These are phyloP conservation scores for Xestobium rufovillosum DNA, from an alignment of 2,888 invertebrate genomes.

Conservation along the genomic window DNA sequence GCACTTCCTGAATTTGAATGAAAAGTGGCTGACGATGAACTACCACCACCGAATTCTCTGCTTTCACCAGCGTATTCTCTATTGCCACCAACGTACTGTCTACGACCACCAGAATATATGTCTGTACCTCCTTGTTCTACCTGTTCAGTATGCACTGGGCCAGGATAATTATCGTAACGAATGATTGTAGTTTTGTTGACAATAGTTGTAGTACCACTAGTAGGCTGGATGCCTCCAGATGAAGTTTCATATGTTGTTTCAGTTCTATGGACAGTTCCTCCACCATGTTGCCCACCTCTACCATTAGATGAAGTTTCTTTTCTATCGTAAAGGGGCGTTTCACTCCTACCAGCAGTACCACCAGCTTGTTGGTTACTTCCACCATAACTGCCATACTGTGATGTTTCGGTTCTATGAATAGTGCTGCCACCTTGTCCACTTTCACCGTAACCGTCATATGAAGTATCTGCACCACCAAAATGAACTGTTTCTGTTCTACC, in stretches of 20 bases:
- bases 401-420: background rate
- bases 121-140: background rate
- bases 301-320: background rate
- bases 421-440: background rate
- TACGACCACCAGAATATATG: conserved; percentile 1
- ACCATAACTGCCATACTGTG: background rate
- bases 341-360: conserved; percentile 6
- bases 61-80: background rate
- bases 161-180: too few species aligned
- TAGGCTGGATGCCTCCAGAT: too few species aligned
- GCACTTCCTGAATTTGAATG: too few species aligned
- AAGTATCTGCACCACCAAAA: background rate
- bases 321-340: background rate
- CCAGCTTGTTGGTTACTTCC: conserved; percentile 1
- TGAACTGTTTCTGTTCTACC: background rate
- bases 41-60: conserved; percentile 2
- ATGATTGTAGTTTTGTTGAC: too few species aligned
- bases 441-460: background rate
- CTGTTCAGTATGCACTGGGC: too few species aligned
- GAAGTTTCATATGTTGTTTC: too few species aligned
- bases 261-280: conserved; percentile 12
- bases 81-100: background rate
- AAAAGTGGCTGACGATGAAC: conserved; percentile 11
- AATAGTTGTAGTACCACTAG: too few species aligned
- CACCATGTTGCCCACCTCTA: conserved; percentile 1